These are phyloP conservation scores for Crotophaga sulcirostris DNA, from an alignment of 2,113 vertebrate species.

Conservation along the genomic window DNA sequence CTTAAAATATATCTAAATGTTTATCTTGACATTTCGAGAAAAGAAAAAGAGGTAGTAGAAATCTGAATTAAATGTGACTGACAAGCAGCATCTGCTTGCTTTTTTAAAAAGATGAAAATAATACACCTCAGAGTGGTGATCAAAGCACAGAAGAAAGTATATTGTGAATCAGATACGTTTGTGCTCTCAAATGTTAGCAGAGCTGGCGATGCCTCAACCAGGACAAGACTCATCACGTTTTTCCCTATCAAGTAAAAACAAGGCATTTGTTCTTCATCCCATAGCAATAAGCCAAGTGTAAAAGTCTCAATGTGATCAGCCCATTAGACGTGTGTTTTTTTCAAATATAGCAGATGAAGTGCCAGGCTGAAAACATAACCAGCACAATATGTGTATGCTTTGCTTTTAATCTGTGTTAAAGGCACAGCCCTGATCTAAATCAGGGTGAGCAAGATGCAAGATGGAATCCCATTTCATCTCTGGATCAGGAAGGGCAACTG, in stretches of 20 bases:
- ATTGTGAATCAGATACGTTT: neutral
- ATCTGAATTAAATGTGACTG: neutral
- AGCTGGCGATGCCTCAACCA: neutral
- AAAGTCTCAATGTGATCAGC: neutral
- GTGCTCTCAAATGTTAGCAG: neutral
- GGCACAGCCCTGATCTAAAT: neutral
- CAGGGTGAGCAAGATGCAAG: neutral
- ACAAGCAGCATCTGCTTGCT: neutral
- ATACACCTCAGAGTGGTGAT: neutral
- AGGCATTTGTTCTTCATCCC: neutral
- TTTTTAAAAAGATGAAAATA: neutral
- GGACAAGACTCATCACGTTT: neutral
- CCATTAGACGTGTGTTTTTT: neutral
- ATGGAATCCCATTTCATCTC: neutral
- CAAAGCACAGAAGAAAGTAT: neutral
- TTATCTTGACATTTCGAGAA: neutral
- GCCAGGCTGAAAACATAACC: neutral
- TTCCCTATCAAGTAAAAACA: neutral
- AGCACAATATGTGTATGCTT: neutral
- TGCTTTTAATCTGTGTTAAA: neutral
- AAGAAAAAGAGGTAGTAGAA: neutral
- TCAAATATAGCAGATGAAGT: neutral
- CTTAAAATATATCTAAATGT: neutral
- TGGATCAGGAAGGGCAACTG: accelerated
- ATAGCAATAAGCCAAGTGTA: neutral